Evolutionary conservation across 2,797 vertebrate genomes (phyloP), one percentile per base, ranked within the genome.

Genomic region (Leptatherina wallacei): DNA sequence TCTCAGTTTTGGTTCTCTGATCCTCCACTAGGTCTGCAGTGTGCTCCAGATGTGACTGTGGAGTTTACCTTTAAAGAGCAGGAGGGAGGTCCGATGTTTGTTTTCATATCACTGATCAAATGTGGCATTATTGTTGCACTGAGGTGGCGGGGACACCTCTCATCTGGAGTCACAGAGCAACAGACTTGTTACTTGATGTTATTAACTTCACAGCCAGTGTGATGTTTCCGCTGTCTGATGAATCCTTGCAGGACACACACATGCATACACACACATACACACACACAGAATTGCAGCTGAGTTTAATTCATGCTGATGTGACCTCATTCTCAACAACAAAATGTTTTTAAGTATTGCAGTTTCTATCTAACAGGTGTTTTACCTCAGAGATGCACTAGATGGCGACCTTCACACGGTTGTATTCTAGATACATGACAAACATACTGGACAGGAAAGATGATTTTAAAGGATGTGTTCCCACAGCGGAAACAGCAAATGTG

Each of bases 41-140:
- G 70, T 64, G 75, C 82, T 91, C 90, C 88, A 92, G 90, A 92
- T 92, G 90, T 91, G 42, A 77, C 58, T 64, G 63, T 58, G 61
- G 59, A 78, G 49, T 62, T 71, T 9, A 20, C 55, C 44, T 55
- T 64, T 35, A 75, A 76, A 57, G 57, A 66, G 69, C 33, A 60
- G 56, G 42, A 44, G 56, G 13, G 61, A 12, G 22, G 30, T 14
- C 24, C 40, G 36, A 61, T 65, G 54, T 82, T 83, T 75, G 58
- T 80, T 84, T 73, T 12, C 52, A 88, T n/a, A 44, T 33, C 57
- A 33, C 20, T 27, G 57, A 32, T 69, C 36, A 67, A 81, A 71
- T 65, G 51, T 65, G 36, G 30, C 12, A 14, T 62, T 54, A 69
- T 61, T 78, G 29, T 63, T 6, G 66, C 56, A 44, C 32, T 27